A percentile compares a stretch with the other conserved stretches of the same genome.
phyloP scores from a whole-genome alignment of 2,888 invertebrate species.

The Tinea pellionella region DNA sequence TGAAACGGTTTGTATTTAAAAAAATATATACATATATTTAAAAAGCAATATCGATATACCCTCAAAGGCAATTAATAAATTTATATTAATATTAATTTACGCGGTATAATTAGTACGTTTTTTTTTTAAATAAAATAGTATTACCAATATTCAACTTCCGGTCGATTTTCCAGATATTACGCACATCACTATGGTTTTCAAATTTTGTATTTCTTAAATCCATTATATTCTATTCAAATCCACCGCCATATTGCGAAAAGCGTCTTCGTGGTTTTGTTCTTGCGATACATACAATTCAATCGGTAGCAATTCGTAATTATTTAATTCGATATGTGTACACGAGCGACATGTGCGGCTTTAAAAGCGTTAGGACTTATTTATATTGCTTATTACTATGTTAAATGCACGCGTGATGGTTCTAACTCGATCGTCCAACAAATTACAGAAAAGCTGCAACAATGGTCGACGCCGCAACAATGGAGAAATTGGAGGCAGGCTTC shows the following conservation, averaged over 20 bases:
- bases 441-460: slow-evolving; percentile 81
- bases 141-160: no score
- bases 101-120: no score
- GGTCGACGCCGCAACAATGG: slow-evolving; percentile 92
- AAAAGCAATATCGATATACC: no score
- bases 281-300: slow-evolving; percentile 17
- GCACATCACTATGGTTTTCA: slow-evolving; percentile 43
- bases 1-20: slow-evolving; percentile 63
- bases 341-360: slow-evolving; percentile 59
- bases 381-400: not conserved
- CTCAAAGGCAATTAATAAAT: no score
- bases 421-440: slow-evolving; percentile 23
- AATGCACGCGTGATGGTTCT: slow-evolving; percentile 11
- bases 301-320: not conserved
- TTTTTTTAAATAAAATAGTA: no score
- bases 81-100: no score
- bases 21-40: no score
- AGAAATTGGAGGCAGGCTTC: slow-evolving; percentile 92
- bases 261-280: slow-evolving; percentile 11
- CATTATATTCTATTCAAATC: no score
- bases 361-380: slow-evolving; percentile 48
- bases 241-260: slow-evolving; percentile 4
- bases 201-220: slow-evolving; percentile 9
- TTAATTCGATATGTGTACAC: slow-evolving; percentile 46
- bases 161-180: slow-evolving; percentile 16